Percentiles rank a stretch among this genome's conserved stretches.
Conservation (phyloP, 1,140 invertebrate species). For the Glossosoma conforme region DNA sequence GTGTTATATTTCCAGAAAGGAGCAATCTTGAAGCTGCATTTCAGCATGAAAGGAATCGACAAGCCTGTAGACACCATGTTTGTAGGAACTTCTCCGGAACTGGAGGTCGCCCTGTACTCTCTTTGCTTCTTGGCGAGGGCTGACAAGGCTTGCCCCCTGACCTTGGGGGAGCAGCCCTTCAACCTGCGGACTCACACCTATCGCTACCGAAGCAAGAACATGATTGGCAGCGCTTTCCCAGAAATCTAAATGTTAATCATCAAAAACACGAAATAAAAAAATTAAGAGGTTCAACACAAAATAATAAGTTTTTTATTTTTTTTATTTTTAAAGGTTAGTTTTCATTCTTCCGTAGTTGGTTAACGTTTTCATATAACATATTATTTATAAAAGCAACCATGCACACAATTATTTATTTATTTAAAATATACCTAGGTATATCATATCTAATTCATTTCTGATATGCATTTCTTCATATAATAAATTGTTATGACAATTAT, state of each 20-base stretch:
- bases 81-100: slow-evolving; percentile 86
- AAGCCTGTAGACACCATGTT: slow-evolving; percentile 80
- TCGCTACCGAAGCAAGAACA: slow-evolving; percentile 65
- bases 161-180: slow-evolving; percentile 62
- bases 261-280: too few relatives aligned
- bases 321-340: too few relatives aligned
- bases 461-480: too few relatives aligned
- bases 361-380: too few relatives aligned
- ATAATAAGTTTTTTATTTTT: too few relatives aligned
- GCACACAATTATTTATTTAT: too few relatives aligned
- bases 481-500: too few relatives aligned
- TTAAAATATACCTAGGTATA: too few relatives aligned
- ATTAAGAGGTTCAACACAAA: too few relatives aligned
- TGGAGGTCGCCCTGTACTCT: slow-evolving; percentile 88
- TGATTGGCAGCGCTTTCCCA: slow-evolving; percentile 76
- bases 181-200: slow-evolving; percentile 70
- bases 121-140: slow-evolving; percentile 73
- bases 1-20: slow-evolving; percentile 63
- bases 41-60: slow-evolving; percentile 64
- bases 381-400: too few relatives aligned
- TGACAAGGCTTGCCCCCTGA: slow-evolving; percentile 66
- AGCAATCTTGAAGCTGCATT: slow-evolving; percentile 69
- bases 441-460: too few relatives aligned
- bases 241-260: slow-evolving; percentile 66
- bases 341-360: too few relatives aligned